Percentiles rank a stretch among this genome's conserved stretches.
These are phyloP conservation scores for Spodoptera litura DNA, from an alignment of 1,140 invertebrate species.

Conservation along the genomic window DNA sequence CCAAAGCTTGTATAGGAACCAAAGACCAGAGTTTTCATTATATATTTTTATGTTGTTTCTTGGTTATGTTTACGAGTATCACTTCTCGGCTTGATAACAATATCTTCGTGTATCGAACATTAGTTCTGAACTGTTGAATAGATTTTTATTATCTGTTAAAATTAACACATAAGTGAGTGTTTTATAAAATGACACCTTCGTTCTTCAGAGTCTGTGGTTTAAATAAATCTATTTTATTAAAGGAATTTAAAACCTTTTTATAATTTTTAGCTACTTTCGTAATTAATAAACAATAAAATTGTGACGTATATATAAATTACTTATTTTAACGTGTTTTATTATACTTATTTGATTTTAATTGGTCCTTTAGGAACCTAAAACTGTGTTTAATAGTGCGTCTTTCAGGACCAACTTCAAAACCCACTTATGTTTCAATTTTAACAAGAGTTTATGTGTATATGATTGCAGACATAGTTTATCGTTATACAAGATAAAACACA, in stretches of 20 bases:
- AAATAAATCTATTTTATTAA: no score
- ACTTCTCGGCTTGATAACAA: conserved; percentile 26
- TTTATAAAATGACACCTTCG: no score
- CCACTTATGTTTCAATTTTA: neutral
- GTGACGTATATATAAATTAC: no score
- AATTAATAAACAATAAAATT: no score
- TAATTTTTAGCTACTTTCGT: no score
- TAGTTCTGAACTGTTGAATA: conserved; percentile 40
- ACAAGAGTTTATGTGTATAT: conserved; percentile 53
- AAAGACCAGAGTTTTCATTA: conserved; percentile 64
- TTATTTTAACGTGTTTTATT: no score
- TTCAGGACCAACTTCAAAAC: neutral
- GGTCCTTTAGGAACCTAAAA: no score
- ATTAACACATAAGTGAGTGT: neutral
- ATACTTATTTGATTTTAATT: no score
- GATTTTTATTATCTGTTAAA: conserved; percentile 17
- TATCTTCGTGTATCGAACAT: conserved; percentile 41
- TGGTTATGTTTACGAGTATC: conserved; percentile 38
- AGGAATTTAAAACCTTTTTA: no score
- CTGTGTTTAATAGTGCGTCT: neutral
- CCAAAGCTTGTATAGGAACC: conserved; percentile 69
- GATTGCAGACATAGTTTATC: conserved; percentile 61
- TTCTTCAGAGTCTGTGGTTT: no score
- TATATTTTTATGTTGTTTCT: conserved; percentile 49
- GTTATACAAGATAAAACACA: conserved; percentile 77